A percentile compares a stretch with the other conserved stretches of the same genome.
These are phyloP conservation scores for Pogona vitticeps DNA, from an alignment of 2,113 vertebrate species.

Conservation along the genomic window DNA sequence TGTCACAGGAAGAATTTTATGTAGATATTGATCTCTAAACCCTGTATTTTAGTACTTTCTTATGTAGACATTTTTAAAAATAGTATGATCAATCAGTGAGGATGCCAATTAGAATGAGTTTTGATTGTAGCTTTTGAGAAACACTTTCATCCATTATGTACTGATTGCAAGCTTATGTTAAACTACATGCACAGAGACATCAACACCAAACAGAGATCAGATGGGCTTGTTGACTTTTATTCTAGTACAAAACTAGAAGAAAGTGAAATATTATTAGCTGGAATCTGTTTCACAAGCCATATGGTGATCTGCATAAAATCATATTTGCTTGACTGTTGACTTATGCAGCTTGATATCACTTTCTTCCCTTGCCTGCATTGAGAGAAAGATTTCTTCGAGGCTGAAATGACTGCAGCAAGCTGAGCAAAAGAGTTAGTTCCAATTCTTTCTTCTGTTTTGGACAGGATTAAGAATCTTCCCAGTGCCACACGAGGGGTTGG, in stretches of 20 bases:
- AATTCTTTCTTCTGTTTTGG: neutral
- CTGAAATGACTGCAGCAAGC: neutral
- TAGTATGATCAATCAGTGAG: neutral
- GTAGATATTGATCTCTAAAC: neutral
- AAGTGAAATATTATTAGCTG: slow-evolving; percentile 19
- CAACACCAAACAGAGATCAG: neutral
- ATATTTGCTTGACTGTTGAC: neutral
- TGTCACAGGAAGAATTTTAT: neutral
- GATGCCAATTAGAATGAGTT: slow-evolving; percentile 8
- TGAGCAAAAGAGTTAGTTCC: neutral
- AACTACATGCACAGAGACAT: neutral
- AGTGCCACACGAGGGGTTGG: neutral
- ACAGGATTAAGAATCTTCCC: neutral
- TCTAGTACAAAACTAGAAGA: neutral
- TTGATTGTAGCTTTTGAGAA: neutral
- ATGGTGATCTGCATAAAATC: slow-evolving; percentile 29
- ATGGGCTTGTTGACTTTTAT: slow-evolving; percentile 25
- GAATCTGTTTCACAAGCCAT: slow-evolving; percentile 15
- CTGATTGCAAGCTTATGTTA: neutral
- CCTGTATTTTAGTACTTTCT: neutral
- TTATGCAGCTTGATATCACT: slow-evolving; percentile 10
- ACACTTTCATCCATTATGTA: neutral
- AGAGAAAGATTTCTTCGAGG: neutral
- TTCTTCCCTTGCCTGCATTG: neutral
- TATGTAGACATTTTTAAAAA: neutral